Conservation (phyloP, 2,113 vertebrate species). For the Genyomyrus donnyi region DNA sequence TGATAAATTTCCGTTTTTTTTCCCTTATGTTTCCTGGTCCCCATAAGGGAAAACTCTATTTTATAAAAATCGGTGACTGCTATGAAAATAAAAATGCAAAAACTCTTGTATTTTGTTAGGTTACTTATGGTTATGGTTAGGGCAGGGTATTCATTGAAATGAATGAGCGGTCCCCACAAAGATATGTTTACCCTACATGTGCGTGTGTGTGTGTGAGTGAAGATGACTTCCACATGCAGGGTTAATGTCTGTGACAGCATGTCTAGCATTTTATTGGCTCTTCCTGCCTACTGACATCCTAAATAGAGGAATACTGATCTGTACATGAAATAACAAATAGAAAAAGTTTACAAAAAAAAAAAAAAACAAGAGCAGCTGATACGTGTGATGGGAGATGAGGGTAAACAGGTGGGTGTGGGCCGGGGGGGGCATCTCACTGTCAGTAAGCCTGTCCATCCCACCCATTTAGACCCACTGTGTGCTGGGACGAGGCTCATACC, state of each 20-base stretch:
- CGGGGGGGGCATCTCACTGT: background rate
- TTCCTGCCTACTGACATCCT: background rate
- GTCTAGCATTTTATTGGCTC: background rate
- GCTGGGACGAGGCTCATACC: slow-evolving; percentile 43
- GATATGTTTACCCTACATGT: background rate
- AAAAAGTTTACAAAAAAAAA: background rate
- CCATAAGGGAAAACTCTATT: too few relatives aligned
- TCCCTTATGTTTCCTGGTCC: too few relatives aligned
- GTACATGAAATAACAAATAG: background rate
- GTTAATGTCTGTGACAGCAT: slow-evolving; percentile 4
- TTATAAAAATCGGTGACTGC: too few relatives aligned
- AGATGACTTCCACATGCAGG: background rate
- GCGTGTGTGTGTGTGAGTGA: background rate
- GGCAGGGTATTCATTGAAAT: too few relatives aligned
- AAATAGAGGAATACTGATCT: background rate
- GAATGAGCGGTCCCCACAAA: too few relatives aligned
- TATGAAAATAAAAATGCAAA: too few relatives aligned
- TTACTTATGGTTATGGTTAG: too few relatives aligned
- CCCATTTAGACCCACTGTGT: background rate
- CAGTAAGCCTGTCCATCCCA: background rate
- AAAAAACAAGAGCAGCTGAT: background rate
- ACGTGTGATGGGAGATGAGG: background rate
- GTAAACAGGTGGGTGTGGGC: background rate
- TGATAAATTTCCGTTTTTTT: too few relatives aligned
- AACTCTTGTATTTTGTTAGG: too few relatives aligned